Evolutionary conservation across 2,797 vertebrate genomes (phyloP), one percentile per base, ranked within the genome.

Genomic region (Benthosema pterotum): DNA sequence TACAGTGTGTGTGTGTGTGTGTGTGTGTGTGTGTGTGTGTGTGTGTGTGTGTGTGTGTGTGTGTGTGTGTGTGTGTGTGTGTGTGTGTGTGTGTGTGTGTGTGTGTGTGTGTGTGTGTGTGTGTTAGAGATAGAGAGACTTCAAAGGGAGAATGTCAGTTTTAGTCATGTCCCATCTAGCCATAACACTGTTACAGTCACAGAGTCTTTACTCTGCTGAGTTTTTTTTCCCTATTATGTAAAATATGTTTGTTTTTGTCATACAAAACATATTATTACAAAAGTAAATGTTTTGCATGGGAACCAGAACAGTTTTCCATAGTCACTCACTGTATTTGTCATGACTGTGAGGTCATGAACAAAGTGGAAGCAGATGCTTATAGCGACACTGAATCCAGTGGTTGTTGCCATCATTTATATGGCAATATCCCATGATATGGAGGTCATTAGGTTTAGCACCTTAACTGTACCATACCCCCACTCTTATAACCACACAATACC

Each of bases 151-250:
- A 38, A 38, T 11, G 32, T 38, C 32, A 38, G 32, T 38, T 38
- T 38, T 38, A 9, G 8, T 38, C 32, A 11, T 38, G 32, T 38
- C 32, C 32, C 32, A 38, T 38, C 32, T 38, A 38, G 32, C 32
- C 32, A 38, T 38, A 38, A 32, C 85, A 76, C 79, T 80, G 83
- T 86, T 82, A n/a, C n/a, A 75, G 53, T 62, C 77, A 87, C 74
- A 74, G 79, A 77, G 49, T 43, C 53, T 69, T 63, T 63, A 73
- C 42, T 79, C 53, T 68, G 64, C 75, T 69, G 47, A 74, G 47
- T 65, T 52, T 48, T 70, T 67, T 58, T 57, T 51, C 12, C n/a
- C n/a, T n/a, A 38, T 45, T 32, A 11, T 42, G 17, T 16, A 17
- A n/a, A 38, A 38, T 38, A 56, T 42, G 15, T n/a, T 56, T 47